Base-by-base conservation (phyloP, 2,888 invertebrate genomes). In the Pachymerium ferrugineum region DNA sequence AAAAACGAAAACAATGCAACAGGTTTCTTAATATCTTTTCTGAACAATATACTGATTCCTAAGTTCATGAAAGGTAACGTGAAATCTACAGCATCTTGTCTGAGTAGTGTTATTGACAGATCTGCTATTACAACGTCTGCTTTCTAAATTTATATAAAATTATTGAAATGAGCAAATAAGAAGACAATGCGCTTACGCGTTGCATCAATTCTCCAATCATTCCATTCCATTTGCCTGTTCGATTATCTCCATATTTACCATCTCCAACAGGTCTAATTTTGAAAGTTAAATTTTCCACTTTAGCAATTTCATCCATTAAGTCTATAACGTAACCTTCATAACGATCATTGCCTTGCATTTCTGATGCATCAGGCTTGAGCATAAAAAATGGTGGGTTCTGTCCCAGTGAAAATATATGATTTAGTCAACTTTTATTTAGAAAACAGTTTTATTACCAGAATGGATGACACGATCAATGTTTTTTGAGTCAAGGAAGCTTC, bases 1-100 rank as follows among this genome's bases (percentile, higher is more conserved):
- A 95, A 88, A 81, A 97, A 97, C 1, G 95, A 94, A 82, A 95
- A 97, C 8, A 96, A 84, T 80, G 92, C 89, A 0, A 96, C 94
- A 0, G 93, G 89, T 78, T 91, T 89, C 78, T 92, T 92, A 75
- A 88, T 88, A 0, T 97, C 94, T 79, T 93, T 94, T 80, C 89
- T 90, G 83, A 91, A 96, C 30, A 96, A 83, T 79, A 97, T 96
- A 70, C 92, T 91, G 78, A 95, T 96, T 54, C 93, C 78, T 25
- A 86, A 79, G 77, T 86, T 86, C 82, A 87, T 85, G 79, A 86
- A 87, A 0, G 87, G 87, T 77, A 85, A 85, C 0, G 86, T 87
- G 78, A 87, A 87, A 79, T 86, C 86, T 4, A 87, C 84, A 10
- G 84, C 86, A 77, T 84, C 81, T 75, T 86, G 85, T 54, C 87